Evolutionary conservation across 2,888 invertebrate species (phyloP), one percentile per base, ranked within the genome.

Genomic region (Hypolimnas misippus): DNA sequence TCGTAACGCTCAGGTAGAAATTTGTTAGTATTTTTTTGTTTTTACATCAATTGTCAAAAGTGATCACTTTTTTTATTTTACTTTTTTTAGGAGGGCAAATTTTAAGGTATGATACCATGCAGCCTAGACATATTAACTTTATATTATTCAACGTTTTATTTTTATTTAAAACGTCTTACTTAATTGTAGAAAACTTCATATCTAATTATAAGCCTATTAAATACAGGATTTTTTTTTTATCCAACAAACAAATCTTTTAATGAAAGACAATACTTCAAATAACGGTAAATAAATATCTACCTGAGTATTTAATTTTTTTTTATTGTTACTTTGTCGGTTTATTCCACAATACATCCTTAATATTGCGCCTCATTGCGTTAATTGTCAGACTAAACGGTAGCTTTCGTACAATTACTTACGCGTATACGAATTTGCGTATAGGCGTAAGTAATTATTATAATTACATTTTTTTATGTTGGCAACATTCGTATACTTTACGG

Each of bases 391-490:
- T 10, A 46, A n/a, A 10, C 44, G 44, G 44, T 46, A 46, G 44
- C 44, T 21, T 21, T 12, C 21, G 21, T 38, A n/a, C n/a, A 12
- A 12, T 35, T 35, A 35, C 8, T 12, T 3, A 35, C 33, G 35
- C 35, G 5, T 25, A 5, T 25, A 25, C 25, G 25, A 25, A 25
- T 25, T 25, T 40, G 40, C 40, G 40, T 40, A 14, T 7, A 40
- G 14, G 40, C 40, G 21, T 46, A 21, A n/a, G 17, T 46, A 46
- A 46, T 46, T n/a, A 21, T 46, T 19, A 21, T n/a, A 12, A 17
- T 21, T 19, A 44, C 12, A 19, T 44, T 17, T 12, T 42, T 46
- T 44, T 44, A 17, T 12, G 4, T 19, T 42, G 31, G 19, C 5
- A n/a, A 5, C 5, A 6, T 14, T n/a, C n/a, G n/a, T n/a, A n/a